Base-by-base conservation (phyloP, 2,113 vertebrate species). In the Nyctibius bracteatus region DNA sequence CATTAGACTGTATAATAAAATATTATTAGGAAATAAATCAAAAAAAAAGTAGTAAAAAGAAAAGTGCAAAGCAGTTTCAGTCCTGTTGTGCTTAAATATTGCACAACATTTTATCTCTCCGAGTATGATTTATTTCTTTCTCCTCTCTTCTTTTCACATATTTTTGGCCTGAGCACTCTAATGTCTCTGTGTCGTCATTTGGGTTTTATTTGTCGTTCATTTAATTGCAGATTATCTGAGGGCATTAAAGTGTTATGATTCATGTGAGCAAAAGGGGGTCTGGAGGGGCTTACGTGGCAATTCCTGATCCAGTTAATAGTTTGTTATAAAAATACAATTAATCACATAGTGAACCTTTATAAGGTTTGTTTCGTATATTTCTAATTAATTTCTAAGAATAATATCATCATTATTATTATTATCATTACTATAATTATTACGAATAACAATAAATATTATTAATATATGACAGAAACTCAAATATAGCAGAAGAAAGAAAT, bases 171-270 rank as follows among this genome's bases (percentile, higher is more conserved):
- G 46, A 95, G 68, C 54, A 82, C 58, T 87, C 30, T 81, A 73
- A 86, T 17, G 58, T 71, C 33, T 94, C n/a, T 79, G 39, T 63
- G 20, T 83, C 55, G 86, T 88, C 85, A 81, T 90, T 93, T 95
- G 33, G 39, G 22, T 62, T 91, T 82, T 96, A 71, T 92, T 85
- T 92, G 86, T 70, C 39, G 31, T 95, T 96, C 52, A 87, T 90
- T 97, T 96, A 93, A 84, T 95, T 96, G 82, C 28, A 96, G 86
- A 95, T 95, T 96, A 92, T 94, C 88, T 91, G 80, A 79, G 71
- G 66, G 44, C 3, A 43, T 95, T 95, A 96, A 96, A 97, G 55
- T 35, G 46, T 95, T 96, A 85, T 81, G 59, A 97, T 97, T 97
- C 65, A 87, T 89, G 5, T 9, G 31, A 33, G 27, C 46, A 17